Conservation (phyloP, 2,113 vertebrate species). For the Motacilla tschutschensis region DNA sequence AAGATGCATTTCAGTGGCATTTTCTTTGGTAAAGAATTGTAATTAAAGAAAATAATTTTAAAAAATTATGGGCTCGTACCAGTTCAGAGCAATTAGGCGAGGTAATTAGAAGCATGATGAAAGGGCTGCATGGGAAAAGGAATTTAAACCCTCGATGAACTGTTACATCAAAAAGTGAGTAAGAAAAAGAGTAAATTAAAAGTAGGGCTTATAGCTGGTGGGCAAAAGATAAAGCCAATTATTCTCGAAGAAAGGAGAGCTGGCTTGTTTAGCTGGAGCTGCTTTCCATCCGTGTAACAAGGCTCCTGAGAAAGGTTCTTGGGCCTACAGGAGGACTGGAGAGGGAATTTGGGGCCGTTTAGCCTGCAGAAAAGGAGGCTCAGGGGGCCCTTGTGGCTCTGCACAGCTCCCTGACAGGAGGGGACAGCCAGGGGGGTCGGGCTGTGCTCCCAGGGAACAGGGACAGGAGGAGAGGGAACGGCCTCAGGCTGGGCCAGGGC, state of each 20-base stretch:
- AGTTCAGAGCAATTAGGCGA: constrained; percentile 70
- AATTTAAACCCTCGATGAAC: constrained; percentile 67
- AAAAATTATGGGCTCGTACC: constrained; percentile 47
- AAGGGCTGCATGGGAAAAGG: constrained; percentile 63
- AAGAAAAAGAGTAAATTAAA: constrained; percentile 64
- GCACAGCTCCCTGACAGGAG: background rate
- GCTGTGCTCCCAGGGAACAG: background rate
- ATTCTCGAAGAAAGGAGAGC: background rate
- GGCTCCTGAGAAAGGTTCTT: background rate
- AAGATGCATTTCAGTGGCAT: constrained; percentile 10
- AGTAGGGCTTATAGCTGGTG: constrained; percentile 48
- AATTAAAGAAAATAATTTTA: constrained; percentile 70
- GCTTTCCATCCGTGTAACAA: background rate
- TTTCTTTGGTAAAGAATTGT: constrained; percentile 53
- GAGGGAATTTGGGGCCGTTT: background rate
- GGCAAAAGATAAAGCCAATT: constrained; percentile 63
- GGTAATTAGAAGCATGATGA: constrained; percentile 74
- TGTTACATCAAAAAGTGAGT: constrained; percentile 68
- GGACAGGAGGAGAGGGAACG: background rate
- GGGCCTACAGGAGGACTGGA: background rate
- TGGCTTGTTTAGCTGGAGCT: constrained; percentile 47
- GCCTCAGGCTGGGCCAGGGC: background rate
- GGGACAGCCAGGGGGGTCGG: background rate
- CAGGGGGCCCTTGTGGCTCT: background rate
- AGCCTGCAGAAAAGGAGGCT: background rate